A percentile compares a stretch with the other conserved stretches of the same genome.
Evolutionary conservation across 2,113 vertebrate species (phyloP).

Genomic region (Isichthys henryi): DNA sequence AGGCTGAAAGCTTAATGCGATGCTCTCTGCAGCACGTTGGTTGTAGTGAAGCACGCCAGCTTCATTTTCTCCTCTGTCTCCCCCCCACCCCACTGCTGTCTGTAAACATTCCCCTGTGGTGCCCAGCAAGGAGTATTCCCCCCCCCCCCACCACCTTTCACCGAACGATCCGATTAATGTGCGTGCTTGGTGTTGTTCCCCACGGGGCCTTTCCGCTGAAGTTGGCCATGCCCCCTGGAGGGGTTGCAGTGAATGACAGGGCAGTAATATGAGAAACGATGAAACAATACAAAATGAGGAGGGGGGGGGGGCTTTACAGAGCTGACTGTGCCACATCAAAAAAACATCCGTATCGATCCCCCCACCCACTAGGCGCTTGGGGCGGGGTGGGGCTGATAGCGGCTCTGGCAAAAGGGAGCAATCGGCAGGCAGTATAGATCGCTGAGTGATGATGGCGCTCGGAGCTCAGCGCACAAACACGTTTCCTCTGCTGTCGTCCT

Average conservation of each 20-base stretch:
- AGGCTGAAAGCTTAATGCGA: not conserved
- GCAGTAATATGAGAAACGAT: not conserved
- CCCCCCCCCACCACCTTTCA: not conserved
- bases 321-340: not conserved
- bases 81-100: not conserved
- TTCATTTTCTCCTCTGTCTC: not conserved
- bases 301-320: not conserved
- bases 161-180: not conserved
- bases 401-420: not conserved
- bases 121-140: not conserved
- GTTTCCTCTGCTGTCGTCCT: not conserved
- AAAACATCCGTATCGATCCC: not conserved
- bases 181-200: not conserved
- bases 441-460: not conserved
- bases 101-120: too few relatives aligned
- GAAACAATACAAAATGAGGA: not conserved
- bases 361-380: not conserved
- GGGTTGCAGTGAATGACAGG: not conserved
- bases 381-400: not conserved
- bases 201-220: not conserved
- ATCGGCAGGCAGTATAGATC: not conserved
- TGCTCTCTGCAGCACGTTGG: not conserved
- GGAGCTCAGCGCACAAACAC: not conserved
- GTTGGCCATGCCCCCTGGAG: not conserved
- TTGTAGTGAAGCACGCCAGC: not conserved